Evolutionary conservation across 2,113 vertebrate genomes (phyloP).

Genomic region (Antigone vipio): DNA sequence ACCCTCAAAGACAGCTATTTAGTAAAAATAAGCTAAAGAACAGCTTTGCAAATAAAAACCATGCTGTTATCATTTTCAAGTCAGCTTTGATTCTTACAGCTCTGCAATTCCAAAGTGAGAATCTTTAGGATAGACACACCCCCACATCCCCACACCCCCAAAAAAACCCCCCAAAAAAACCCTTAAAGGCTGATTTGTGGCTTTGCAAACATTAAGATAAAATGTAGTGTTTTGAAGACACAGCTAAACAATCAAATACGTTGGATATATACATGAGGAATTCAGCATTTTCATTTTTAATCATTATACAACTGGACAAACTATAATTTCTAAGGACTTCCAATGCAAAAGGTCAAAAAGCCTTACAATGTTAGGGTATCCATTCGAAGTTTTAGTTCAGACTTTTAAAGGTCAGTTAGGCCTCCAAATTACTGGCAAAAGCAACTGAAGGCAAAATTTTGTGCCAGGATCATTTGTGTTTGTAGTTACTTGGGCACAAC

Average conservation of each 20-base stretch:
- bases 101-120: background rate
- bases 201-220: background rate
- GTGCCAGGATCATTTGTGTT: background rate
- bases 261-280: background rate
- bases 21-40: background rate
- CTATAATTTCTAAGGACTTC: background rate
- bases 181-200: background rate
- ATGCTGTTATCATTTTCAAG: background rate
- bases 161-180: no score
- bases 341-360: background rate
- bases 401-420: background rate
- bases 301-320: background rate
- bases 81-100: background rate
- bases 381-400: background rate
- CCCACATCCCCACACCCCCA: no score
- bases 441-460: background rate
- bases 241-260: background rate
- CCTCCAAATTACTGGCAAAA: background rate
- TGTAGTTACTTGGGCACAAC: background rate
- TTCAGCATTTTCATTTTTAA: background rate
- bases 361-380: rapidly evolving
- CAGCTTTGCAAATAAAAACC: background rate
- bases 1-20: background rate
- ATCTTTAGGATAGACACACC: background rate
- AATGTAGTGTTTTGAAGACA: background rate